Evolutionary conservation across 1,140 invertebrate genomes (phyloP), one percentile per base, ranked within the genome.

Genomic region (Pteromalus puparum): DNA sequence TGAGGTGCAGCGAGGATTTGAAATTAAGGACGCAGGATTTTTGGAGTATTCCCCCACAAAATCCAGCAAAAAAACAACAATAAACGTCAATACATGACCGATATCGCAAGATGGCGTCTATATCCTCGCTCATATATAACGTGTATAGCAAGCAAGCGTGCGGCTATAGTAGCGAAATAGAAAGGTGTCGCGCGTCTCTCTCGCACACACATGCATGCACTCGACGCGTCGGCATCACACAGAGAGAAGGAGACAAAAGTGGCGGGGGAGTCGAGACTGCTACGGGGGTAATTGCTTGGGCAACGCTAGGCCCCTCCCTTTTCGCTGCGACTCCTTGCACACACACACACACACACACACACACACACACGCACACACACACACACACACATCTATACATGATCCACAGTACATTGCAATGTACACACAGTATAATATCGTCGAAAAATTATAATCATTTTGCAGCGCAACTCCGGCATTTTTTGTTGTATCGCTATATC

Each of bases 301-400:
- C 89, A 90, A 89, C 90, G 89, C 88, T 89, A 90, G 87, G 89
- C 89, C 90, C 89, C 90, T 90, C 89, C 90, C 88, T 79, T 87
- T 87, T 87, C 87, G 90, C 86, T 87, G 13, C 79, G 79, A 67
- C 46, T 48, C 46, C 13, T 28, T 28, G 7, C 18, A 30, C 24
- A 5, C 26, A 70, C 9, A 70, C 28, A 3, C 42, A 74, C 18
- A 38, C 15, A 15, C 21, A 74, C 15, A 72, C n/a, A 74, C 6
- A 38, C 72, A 3, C 15, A 15, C 15, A 72, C 28, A 72, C 15
- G 6, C 6, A 28, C 2, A 74, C 30, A 70, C 28, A 26, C 13
- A 28, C n/a, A 7, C 18, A 24, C 67, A 26, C n/a, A 70, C 28
- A 70, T 28, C n/a, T n/a, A n/a, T n/a, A n/a, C n/a, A n/a, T n/a